A percentile compares a stretch with the other conserved stretches of the same genome.
Evolutionary conservation across 2,113 vertebrate species (phyloP).

Genomic region (Catagonus wagneri): DNA sequence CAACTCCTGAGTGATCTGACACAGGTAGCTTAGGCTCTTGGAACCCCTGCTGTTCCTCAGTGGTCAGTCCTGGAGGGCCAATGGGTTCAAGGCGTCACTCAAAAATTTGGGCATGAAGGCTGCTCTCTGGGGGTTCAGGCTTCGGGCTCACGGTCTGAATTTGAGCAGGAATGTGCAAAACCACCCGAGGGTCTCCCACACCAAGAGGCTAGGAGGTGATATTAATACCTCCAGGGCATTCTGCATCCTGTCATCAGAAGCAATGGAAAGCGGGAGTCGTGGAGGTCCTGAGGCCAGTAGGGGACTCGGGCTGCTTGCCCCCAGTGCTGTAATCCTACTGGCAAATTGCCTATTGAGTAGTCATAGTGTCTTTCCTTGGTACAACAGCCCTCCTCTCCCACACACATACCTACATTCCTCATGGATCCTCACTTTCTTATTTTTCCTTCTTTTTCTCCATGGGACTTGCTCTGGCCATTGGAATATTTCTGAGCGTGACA

Average conservation of each 20-base stretch:
- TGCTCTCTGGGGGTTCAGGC: neutral
- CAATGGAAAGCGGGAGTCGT: neutral
- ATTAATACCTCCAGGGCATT: neutral
- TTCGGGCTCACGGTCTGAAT: neutral
- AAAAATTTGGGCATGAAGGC: neutral
- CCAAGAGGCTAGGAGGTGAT: neutral
- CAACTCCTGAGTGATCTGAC: neutral
- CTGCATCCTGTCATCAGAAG: neutral
- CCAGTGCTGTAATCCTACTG: neutral
- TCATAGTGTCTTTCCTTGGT: neutral
- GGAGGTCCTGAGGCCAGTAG: neutral
- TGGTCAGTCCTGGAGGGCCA: neutral
- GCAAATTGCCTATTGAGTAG: neutral
- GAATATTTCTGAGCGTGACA: neutral
- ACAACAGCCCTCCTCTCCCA: neutral
- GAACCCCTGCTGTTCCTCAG: accelerated
- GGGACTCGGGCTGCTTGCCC: neutral
- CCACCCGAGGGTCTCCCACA: neutral
- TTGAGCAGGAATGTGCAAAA: neutral
- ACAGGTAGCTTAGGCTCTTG: neutral
- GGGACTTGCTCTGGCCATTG: neutral
- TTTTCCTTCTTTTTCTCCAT: neutral
- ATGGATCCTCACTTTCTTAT: neutral
- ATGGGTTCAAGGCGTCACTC: neutral
- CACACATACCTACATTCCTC: neutral